phyloP scores from a whole-genome alignment of 2,888 invertebrate species.

The Baccha elongata region DNA sequence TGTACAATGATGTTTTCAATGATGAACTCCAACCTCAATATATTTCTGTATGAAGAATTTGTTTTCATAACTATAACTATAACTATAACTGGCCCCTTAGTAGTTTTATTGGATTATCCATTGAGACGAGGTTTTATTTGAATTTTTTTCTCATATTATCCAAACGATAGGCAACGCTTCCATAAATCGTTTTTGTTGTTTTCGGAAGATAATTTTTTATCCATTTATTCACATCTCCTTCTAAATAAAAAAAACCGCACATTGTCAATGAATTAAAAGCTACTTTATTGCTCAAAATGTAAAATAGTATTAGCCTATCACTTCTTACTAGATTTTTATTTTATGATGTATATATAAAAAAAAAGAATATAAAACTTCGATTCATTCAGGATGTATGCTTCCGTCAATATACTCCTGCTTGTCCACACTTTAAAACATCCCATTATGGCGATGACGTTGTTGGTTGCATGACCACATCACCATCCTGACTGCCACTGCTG shows the following conservation, averaged over 20 bases:
- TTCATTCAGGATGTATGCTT: slow-evolving; percentile 28
- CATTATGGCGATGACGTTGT: slow-evolving; percentile 6
- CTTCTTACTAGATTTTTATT: not conserved
- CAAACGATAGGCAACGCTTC: too few relatives aligned
- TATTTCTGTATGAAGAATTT: too few relatives aligned
- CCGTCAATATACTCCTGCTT: slow-evolving; percentile 22
- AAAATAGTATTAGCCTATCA: slow-evolving; percentile 21
- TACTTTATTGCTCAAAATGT: slow-evolving; percentile 57
- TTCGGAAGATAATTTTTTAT: too few relatives aligned
- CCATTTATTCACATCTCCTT: too few relatives aligned
- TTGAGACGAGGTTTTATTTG: too few relatives aligned
- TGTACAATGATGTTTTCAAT: too few relatives aligned
- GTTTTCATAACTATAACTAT: too few relatives aligned
- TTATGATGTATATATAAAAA: not conserved
- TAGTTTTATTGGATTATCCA: too few relatives aligned
- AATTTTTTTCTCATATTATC: too few relatives aligned
- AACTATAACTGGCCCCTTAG: too few relatives aligned
- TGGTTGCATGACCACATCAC: slow-evolving; percentile 36
- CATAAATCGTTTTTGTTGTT: too few relatives aligned
- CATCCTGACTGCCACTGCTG: slow-evolving; percentile 28
- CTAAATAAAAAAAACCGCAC: not conserved
- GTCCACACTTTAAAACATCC: slow-evolving; percentile 17
- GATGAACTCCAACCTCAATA: too few relatives aligned
- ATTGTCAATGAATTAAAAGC: slow-evolving; percentile 22
- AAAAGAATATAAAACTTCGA: not conserved